Conservation (phyloP, 2,888 invertebrate species). For the Barypeithes pellucidus region DNA sequence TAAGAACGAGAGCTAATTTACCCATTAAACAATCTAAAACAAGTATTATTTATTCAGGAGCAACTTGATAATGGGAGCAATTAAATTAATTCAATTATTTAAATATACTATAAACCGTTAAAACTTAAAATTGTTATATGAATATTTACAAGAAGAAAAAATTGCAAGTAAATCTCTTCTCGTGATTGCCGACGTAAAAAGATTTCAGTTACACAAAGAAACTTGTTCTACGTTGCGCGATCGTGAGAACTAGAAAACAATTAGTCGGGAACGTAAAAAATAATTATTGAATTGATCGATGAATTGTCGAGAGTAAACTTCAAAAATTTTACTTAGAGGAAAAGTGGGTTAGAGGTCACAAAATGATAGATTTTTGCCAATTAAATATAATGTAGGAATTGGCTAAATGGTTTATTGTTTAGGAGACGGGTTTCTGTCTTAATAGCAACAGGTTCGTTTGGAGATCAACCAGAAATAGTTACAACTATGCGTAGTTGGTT, state of each 20-base stretch:
- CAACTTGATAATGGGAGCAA: neutral
- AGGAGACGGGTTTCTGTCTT: too few species aligned
- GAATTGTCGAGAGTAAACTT: neutral
- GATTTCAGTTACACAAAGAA: neutral
- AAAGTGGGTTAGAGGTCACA: neutral
- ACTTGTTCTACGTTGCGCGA: neutral
- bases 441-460: too few species aligned
- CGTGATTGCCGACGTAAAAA: neutral
- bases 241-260: neutral
- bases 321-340: neutral
- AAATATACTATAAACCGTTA: constrained; percentile 1
- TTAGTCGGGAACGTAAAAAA: neutral
- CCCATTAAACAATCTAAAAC: neutral
- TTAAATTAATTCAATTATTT: neutral
- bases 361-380: neutral
- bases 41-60: neutral
- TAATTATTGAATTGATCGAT: neutral
- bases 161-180: neutral
- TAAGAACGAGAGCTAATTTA: neutral
- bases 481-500: too few species aligned
- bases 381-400: too few species aligned
- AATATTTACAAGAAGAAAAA: neutral
- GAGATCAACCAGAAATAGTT: too few species aligned
- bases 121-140: neutral
- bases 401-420: too few species aligned